Conservation (phyloP, 1,140 invertebrate species). For the Drosophila baimaii region DNA sequence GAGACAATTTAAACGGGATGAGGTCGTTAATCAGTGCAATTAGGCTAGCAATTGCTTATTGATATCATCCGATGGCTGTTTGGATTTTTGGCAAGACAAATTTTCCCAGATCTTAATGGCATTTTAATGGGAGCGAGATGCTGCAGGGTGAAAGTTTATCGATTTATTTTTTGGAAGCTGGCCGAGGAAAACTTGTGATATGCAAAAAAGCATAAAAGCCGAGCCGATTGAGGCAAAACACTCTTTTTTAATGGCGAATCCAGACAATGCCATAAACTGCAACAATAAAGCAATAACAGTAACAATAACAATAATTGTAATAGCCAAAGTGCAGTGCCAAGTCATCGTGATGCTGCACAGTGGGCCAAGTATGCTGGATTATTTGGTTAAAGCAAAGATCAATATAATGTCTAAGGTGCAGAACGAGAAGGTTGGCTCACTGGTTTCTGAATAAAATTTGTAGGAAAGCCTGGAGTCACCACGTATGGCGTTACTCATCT, state of each 20-base stretch:
- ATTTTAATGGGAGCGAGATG: conserved; percentile 43
- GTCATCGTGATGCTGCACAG: conserved; percentile 31
- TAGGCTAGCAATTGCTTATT: conserved; percentile 44
- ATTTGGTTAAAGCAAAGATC: background rate
- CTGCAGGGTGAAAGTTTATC: conserved; percentile 52
- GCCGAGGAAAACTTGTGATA: conserved; percentile 37
- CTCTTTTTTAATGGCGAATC: conserved; percentile 44
- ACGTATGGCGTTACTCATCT: no score
- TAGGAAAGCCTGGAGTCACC: no score
- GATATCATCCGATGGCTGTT: conserved; percentile 17
- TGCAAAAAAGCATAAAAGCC: conserved; percentile 25
- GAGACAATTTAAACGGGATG: conserved; percentile 30
- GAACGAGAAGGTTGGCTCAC: no score
- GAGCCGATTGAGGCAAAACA: conserved; percentile 13
- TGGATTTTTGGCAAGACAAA: conserved; percentile 35
- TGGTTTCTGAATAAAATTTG: no score
- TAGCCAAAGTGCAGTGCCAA: conserved; percentile 50
- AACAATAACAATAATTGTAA: conserved; percentile 57
- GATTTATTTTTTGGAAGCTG: conserved; percentile 54
- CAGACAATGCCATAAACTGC: conserved; percentile 55
- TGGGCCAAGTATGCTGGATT: background rate
- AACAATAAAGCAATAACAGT: conserved; percentile 57
- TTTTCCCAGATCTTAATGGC: conserved; percentile 40
- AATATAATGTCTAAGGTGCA: no score
- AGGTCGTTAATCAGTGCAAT: conserved; percentile 47